Evolutionary conservation across 2,797 vertebrate species (phyloP), one percentile per base, ranked within the genome.

Genomic region (Sebastes matsubarae): DNA sequence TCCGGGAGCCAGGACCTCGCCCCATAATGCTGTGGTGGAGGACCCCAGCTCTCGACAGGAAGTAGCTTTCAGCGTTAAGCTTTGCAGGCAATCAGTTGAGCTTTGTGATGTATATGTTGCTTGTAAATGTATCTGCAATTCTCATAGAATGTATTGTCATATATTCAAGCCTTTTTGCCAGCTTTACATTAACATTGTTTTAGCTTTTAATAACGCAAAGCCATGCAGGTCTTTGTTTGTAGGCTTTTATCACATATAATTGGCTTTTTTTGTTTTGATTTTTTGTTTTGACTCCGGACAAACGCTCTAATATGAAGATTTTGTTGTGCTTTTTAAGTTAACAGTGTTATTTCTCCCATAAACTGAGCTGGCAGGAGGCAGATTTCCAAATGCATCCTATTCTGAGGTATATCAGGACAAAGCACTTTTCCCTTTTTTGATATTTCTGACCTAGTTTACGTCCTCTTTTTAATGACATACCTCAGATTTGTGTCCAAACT

Each of bases 61-160:
- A 91, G 89, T 83, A 22, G 88, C 86, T 94, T 93, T 93, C 88
- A 86, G 86, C 86, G 30, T 82, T 83, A 91, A 93, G 95, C 92
- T 91, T 93, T 89, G 92, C 91, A 93, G 93, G 95, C 95, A 95
- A 93, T 95, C 92, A 90, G 74, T 86, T 89, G 90, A 93, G 88
- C 92, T 94, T 94, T 91, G 91, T 92, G 72, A 92, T 93, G 87
- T 93, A 87, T 80, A 87, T 94, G 88, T 95, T 96, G 92, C 96
- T 96, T 96, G 94, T 92, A 92, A 93, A 80, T 89, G 92, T 82
- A 85, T 96, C 87, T 95, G 95, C 85, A 88, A 94, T 96, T 97
- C 96, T 97, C 95, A 95, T 96, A 97, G 96, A 97, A 97, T 96
- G 96, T 95, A 92, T 93, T 84, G 76, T 83, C 88, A 87, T 93